Percentiles rank a stretch among this genome's conserved stretches.
Evolutionary conservation across 2,888 invertebrate species (phyloP).

Genomic region (Tachystola acroxantha): DNA sequence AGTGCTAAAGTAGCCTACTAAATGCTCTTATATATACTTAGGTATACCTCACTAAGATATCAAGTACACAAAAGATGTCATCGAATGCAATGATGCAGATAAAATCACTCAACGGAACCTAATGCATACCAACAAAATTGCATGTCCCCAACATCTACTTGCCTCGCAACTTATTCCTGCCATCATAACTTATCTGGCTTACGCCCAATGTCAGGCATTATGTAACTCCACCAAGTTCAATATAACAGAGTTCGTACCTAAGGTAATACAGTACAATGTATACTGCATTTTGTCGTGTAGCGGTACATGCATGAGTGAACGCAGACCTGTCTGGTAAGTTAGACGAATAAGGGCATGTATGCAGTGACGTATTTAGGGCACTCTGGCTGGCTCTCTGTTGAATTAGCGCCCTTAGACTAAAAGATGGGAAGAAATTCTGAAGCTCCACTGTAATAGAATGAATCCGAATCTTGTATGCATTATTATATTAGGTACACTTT

Average conservation of each 20-base stretch:
- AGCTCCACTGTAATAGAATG: too few relatives aligned
- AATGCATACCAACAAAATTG: conserved; percentile 22
- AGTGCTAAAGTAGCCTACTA: too few relatives aligned
- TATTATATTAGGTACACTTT: too few relatives aligned
- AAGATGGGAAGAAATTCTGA: too few relatives aligned
- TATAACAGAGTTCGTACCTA: conserved; percentile 11
- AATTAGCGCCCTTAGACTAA: not conserved
- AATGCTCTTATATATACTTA: too few relatives aligned
- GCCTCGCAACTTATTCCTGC: conserved; percentile 1
- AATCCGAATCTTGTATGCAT: too few relatives aligned
- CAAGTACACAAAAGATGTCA: conserved; percentile 13
- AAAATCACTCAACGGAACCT: conserved; percentile 46
- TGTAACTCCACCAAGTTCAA: conserved; percentile 23
- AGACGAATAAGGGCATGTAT: conserved; percentile 53
- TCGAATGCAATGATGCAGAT: conserved; percentile 43
- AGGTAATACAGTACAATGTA: conserved; percentile 10
- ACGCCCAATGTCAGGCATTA: conserved; percentile 12
- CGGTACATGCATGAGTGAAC: conserved; percentile 33
- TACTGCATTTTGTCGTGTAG: conserved; percentile 15
- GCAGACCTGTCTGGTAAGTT: conserved; percentile 37
- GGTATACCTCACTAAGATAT: too few relatives aligned
- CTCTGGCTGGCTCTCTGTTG: not conserved
- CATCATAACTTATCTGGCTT: conserved; percentile 11
- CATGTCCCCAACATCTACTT: conserved; percentile 9
- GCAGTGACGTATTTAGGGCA: conserved; percentile 1